phyloP scores from a whole-genome alignment of 2,888 invertebrate genomes.

The Strigamia crassipes region DNA sequence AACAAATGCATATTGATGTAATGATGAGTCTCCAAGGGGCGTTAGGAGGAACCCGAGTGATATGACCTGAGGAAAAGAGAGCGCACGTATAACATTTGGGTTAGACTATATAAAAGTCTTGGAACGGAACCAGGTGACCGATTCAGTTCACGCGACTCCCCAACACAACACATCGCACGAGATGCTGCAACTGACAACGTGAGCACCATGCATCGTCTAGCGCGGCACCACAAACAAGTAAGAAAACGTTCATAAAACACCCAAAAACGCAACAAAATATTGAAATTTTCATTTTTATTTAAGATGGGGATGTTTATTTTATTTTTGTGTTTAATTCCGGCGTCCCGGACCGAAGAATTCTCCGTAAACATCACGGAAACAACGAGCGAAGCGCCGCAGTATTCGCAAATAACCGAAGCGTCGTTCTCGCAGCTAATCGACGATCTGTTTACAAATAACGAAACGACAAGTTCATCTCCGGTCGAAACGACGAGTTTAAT shows the following conservation, averaged over 20 bases:
- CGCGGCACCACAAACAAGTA: neutral
- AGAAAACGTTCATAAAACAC: too few relatives aligned
- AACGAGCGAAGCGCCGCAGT: neutral
- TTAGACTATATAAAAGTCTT: constrained; percentile 5
- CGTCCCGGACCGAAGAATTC: neutral
- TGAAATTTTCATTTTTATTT: neutral
- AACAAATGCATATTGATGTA: neutral
- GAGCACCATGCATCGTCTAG: neutral
- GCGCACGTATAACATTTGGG: constrained; percentile 16
- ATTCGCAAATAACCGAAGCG: too few relatives aligned
- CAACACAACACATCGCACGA: neutral
- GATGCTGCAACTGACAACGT: constrained; percentile 18
- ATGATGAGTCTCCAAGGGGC: constrained; percentile 11
- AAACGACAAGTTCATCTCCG: neutral
- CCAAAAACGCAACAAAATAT: neutral
- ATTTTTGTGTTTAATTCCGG: neutral
- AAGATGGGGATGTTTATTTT: neutral
- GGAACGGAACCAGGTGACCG: constrained; percentile 34
- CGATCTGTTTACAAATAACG: neutral
- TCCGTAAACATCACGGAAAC: neutral
- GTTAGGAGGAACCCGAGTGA: constrained; percentile 7
- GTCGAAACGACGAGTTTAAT: neutral
- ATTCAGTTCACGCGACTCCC: constrained; percentile 3
- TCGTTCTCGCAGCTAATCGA: neutral
- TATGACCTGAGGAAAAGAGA: constrained; percentile 37